Conservation (phyloP, 2,113 vertebrate species). For the Actenoides lindsayi region DNA sequence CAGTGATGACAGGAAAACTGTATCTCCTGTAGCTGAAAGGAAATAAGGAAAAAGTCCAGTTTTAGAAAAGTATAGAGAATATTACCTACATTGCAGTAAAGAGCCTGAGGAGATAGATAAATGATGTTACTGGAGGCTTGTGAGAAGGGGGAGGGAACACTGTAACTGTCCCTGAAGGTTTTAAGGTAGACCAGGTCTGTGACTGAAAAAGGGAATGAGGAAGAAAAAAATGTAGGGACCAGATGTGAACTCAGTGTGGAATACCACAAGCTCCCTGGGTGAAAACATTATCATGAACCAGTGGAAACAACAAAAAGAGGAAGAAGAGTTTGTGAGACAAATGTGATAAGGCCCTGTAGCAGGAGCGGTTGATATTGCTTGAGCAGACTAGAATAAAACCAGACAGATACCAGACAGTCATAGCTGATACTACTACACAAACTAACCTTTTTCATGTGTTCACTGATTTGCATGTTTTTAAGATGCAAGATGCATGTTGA, state of each 20-base stretch:
- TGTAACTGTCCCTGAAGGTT: not conserved
- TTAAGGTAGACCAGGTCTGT: not conserved
- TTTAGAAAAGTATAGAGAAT: not conserved
- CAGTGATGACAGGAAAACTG: not conserved
- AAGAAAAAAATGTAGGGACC: not conserved
- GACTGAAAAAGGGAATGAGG: not conserved
- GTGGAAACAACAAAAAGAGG: not conserved
- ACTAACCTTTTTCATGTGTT: not conserved
- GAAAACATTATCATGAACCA: not conserved
- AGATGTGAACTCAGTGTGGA: not conserved
- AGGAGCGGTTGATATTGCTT: not conserved
- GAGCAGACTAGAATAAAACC: not conserved
- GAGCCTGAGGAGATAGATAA: not conserved
- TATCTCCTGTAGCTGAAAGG: not conserved
- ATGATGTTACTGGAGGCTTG: not conserved
- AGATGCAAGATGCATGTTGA: not conserved
- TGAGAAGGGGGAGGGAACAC: not conserved
- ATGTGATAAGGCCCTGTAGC: not conserved
- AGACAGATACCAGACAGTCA: not conserved
- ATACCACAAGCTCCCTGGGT: not conserved
- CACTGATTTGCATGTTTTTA: not conserved
- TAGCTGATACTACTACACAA: not conserved
- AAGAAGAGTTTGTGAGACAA: not conserved
- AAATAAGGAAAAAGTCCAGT: not conserved
- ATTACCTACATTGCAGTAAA: not conserved